Base-by-base conservation (phyloP, 2,888 invertebrate genomes). In the Ctena decussata region DNA sequence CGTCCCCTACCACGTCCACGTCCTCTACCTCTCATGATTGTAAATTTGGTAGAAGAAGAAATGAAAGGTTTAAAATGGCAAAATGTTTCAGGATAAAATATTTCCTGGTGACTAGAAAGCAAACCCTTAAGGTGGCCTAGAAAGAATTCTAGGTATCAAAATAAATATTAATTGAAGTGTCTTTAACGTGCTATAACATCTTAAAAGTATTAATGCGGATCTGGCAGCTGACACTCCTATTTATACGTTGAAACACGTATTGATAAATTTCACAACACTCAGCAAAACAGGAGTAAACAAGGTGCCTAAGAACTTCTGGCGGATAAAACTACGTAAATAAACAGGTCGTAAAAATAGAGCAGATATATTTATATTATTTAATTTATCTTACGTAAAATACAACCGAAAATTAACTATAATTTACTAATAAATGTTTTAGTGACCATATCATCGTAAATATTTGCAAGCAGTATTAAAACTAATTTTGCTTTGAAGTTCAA, bases 11-110 rank as follows among this genome's bases (percentile, higher is more conserved):
- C 79, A 21, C 79, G 18, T 30, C 41, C 39, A 35, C 53, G 12
- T 21, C 69, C 78, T 30, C 78, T 30, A 12, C 78, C 77, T 30
- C 79, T 80, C 79, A 80, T 80, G 8, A n/a, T 57, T 0, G 71
- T 32, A 39, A 57, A 5, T 53, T 53, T 15, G 24, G 11, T n/a
- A n/a, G n/a, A n/a, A n/a, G 18, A 44, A 44, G 44, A 44, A 44
- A 12, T 44, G 18, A 44, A 44, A 18, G 18, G 11, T 44, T 44
- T 8, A 44, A 44, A 44, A 44, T 44, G 44, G 18, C n/a, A n/a
- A n/a, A n/a, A 44, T 44, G 44, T 44, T 44, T 44, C n/a, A n/a
- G n/a, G n/a, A n/a, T n/a, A n/a, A n/a, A n/a, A n/a, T n/a, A n/a
- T 44, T 44, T 18, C 44, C 44, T 44, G 8, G 44, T 44, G 44